These are phyloP conservation scores for Lycodopsis pacificus DNA, from an alignment of 2,797 vertebrate species.

Conservation along the genomic window DNA sequence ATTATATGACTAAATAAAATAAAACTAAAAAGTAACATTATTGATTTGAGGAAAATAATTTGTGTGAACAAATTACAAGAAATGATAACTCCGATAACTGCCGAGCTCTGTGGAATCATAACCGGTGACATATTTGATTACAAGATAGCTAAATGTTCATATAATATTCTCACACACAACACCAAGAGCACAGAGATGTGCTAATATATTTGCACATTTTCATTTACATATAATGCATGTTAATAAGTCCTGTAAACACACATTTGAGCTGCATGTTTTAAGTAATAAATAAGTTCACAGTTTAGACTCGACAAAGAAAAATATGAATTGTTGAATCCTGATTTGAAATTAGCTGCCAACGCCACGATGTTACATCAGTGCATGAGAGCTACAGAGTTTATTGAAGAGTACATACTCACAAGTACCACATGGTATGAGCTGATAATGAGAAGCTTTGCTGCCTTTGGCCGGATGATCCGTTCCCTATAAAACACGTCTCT, in stretches of 20 bases:
- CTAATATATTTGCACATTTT: conserved; percentile 3
- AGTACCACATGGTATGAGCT: conserved; percentile 35
- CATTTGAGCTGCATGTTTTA: conserved; percentile 25
- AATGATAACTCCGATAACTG: conserved; percentile 19
- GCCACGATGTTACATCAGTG: conserved; percentile 17
- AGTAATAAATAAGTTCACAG: conserved; percentile 54
- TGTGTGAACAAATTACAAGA: background rate
- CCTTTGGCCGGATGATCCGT: conserved; percentile 14
- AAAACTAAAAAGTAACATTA: conserved; percentile 4
- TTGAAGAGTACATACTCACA: conserved; percentile 23
- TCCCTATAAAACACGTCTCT: conserved; percentile 1
- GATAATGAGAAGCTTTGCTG: conserved; percentile 21
- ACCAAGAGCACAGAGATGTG: conserved; percentile 19
- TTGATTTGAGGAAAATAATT: background rate
- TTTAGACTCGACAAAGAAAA: conserved; percentile 3
- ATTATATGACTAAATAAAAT: conserved; percentile 14
- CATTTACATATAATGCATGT: conserved; percentile 25
- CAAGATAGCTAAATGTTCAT: background rate
- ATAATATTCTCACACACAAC: conserved; percentile 30
- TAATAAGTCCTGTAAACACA: conserved; percentile 6
- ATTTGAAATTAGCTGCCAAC: conserved; percentile 47
- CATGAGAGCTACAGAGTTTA: conserved; percentile 16
- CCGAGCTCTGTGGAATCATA: conserved; percentile 4
- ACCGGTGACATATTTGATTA: conserved; percentile 9
- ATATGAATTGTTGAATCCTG: conserved; percentile 10